Conservation (phyloP, 2,888 invertebrate genomes). For the Metopia argyrocephala region DNA sequence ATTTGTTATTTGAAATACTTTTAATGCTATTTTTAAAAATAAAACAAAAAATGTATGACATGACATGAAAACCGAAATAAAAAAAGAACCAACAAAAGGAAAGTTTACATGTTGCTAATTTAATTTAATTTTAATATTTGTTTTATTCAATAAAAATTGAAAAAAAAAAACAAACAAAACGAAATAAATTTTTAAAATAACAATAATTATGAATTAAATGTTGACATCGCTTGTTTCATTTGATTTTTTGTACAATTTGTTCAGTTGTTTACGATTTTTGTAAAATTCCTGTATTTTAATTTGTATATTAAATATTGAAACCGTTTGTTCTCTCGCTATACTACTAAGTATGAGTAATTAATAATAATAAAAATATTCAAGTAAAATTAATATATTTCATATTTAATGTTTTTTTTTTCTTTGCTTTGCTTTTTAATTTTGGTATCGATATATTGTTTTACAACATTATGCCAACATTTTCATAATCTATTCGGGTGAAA, state of each 20-base stretch:
- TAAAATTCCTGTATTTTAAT: constrained; percentile 67
- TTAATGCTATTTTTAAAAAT: no score
- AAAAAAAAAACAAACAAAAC: constrained; percentile 20
- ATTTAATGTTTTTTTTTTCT: no score
- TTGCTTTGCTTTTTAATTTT: no score
- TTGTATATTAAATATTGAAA: constrained; percentile 62
- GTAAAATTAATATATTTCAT: constrained; percentile 30
- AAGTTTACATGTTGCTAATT: no score
- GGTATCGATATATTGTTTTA: constrained; percentile 58
- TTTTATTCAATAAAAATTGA: background rate
- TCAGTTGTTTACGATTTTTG: constrained; percentile 47
- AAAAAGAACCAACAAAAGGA: no score
- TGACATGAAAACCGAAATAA: no score
- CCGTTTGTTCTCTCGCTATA: constrained; percentile 46
- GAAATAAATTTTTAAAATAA: background rate
- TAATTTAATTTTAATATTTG: background rate
- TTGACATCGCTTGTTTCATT: constrained; percentile 77
- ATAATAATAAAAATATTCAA: constrained; percentile 30
- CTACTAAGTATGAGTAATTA: constrained; percentile 13
- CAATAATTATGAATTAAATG: constrained; percentile 73
- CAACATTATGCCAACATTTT: constrained; percentile 78
- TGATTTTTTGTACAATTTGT: constrained; percentile 52
- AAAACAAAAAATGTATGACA: no score
- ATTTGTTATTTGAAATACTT: no score
- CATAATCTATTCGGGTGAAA: constrained; percentile 64